Conservation (phyloP, 2,888 invertebrate species). For the Eristalinus aeneus region DNA sequence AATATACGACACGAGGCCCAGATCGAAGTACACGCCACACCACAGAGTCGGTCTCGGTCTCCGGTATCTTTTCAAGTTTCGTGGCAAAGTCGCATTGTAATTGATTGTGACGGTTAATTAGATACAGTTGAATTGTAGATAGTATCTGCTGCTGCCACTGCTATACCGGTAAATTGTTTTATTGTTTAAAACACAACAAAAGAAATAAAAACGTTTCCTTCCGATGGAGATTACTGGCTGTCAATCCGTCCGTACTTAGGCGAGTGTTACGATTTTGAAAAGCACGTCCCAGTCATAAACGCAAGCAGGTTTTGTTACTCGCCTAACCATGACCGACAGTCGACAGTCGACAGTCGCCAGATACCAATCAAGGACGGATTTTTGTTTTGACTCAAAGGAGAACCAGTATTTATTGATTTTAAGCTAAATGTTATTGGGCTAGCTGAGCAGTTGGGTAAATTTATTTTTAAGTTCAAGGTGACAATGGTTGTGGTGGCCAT, state of each 20-base stretch:
- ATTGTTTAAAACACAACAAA: constrained; percentile 1
- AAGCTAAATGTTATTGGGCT: constrained; percentile 5
- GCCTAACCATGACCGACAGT: constrained; percentile 13
- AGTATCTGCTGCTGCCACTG: background rate
- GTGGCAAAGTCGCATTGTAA: constrained; percentile 27
- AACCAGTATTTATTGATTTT: constrained; percentile 1
- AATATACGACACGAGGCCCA: constrained; percentile 47
- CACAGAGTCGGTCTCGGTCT: background rate
- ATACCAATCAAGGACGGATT: constrained; percentile 1
- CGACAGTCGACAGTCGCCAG: background rate
- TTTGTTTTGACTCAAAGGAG: constrained; percentile 1
- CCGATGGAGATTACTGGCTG: background rate
- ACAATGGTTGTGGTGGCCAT: background rate
- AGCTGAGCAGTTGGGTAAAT: constrained; percentile 1
- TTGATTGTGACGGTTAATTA: constrained; percentile 60
- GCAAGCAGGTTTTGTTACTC: background rate
- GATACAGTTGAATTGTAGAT: constrained; percentile 41
- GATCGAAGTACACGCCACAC: constrained; percentile 33
- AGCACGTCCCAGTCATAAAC: constrained; percentile 1
- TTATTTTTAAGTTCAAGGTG: constrained; percentile 32
- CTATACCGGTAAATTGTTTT: constrained; percentile 1
- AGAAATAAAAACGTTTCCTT: background rate
- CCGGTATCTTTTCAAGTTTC: constrained; percentile 29
- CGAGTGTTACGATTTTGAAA: constrained; percentile 29
- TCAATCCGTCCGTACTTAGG: constrained; percentile 5